phyloP scores from a whole-genome alignment of 2,888 invertebrate species.

The Xanthorhoe spadicearia region DNA sequence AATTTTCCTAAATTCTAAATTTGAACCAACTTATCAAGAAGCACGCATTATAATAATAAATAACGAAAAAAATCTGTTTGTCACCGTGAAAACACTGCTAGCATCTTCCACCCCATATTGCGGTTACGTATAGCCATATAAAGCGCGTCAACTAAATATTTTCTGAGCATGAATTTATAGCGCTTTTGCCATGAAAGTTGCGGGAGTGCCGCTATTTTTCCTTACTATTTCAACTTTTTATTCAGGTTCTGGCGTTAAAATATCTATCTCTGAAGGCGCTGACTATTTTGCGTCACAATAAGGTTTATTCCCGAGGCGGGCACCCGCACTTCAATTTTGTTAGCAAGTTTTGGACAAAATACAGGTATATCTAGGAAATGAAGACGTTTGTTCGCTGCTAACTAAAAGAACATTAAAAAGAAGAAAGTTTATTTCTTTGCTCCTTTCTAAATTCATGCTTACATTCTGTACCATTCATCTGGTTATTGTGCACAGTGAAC shows the following conservation, averaged over 20 bases:
- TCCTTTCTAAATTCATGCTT: not conserved
- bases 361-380: constrained; percentile 27
- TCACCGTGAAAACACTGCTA: not conserved
- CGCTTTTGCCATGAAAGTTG: constrained; percentile 45
- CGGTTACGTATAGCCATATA: constrained; percentile 45
- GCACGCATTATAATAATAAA: not conserved
- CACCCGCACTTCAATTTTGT: constrained; percentile 59
- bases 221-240: constrained; percentile 53
- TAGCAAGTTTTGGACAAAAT: constrained; percentile 53
- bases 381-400: constrained; percentile 15
- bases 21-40: too few relatives aligned
- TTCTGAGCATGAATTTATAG: constrained; percentile 47
- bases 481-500: too few relatives aligned
- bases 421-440: not conserved
- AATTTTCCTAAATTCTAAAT: too few relatives aligned
- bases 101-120: constrained; percentile 22
- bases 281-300: constrained; percentile 63
- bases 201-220: constrained; percentile 39
- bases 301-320: constrained; percentile 59
- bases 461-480: too few relatives aligned
- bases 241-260: constrained; percentile 54
- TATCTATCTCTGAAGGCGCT: constrained; percentile 47
- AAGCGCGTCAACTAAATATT: constrained; percentile 44
- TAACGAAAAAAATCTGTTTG: not conserved
- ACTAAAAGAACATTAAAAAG: not conserved